Evolutionary conservation across 2,797 vertebrate genomes (phyloP), one percentile per base, ranked within the genome.

Genomic region (Diceros bicornis): DNA sequence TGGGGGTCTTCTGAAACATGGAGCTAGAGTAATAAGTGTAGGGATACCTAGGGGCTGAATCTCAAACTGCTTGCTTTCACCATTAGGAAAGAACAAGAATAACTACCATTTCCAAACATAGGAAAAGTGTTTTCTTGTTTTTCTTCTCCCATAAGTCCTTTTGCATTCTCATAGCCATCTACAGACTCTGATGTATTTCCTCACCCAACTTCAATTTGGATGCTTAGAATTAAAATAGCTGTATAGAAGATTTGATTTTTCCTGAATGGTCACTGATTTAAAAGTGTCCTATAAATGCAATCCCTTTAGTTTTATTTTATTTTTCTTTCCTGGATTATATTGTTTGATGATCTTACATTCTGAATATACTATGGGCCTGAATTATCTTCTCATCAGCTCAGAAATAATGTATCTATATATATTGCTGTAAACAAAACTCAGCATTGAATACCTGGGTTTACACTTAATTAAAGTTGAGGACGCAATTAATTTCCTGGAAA

Each of bases 331-430:
- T 79, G 21, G 25, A 7, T 88, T 89, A 81, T 14, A 72, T 0
- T 64, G 21, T 59, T 96, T 44, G 59, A 91, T 71, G 62, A 50
- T 75, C 44, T 86, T 94, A 55, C 37, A 93, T 72, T 85, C 21
- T 86, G 20, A 91, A 81, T 55, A 44, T 79, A 62, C 44, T 3
- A 27, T n/a, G 32, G 16, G 23, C 11, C 52, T 62, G 16, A 71
- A 62, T 88, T 95, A 88, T 93, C 25, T 92, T 87, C 25, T n/a
- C 6, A 25, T 61, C 25, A 71, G 4, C 29, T 55, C 25, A 72
- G 32, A 59, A 69, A 75, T 57, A 91, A 18, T 74, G 10, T 68
- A 27, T 57, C 13, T 52, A 10, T 68, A 55, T 37, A 57, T 59
- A 23, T 17, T 75, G 13, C 8, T 85, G 2, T 20, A 84, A 87